Percentiles rank a stretch among this genome's conserved stretches.
Evolutionary conservation across 2,113 vertebrate genomes (phyloP).

Genomic region (Protobothrops flavoviridis): DNA sequence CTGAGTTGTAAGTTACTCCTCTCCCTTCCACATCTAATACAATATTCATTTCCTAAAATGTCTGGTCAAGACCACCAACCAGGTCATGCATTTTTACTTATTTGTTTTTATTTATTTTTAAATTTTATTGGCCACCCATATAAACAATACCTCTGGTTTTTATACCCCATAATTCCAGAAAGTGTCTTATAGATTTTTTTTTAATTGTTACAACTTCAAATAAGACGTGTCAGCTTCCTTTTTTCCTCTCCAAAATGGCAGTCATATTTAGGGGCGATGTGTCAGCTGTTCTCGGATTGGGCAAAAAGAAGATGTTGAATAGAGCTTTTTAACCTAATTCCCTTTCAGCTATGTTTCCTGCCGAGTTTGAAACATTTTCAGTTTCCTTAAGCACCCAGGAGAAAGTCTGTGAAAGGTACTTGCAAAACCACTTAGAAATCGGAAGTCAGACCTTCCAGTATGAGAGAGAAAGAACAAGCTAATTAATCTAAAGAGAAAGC

Average conservation of each 20-base stretch:
- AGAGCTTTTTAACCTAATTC: background rate
- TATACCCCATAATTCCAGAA: too few species aligned
- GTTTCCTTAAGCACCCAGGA: background rate
- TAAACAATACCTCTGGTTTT: too few species aligned
- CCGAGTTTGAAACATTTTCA: slow-evolving; percentile 15
- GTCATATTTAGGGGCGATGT: background rate
- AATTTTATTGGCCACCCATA: too few species aligned
- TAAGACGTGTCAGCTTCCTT: background rate
- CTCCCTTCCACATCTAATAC: too few species aligned
- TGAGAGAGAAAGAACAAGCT: slow-evolving; percentile 3
- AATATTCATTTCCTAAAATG: too few species aligned
- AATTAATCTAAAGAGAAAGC: slow-evolving; percentile 7
- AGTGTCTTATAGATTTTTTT: too few species aligned
- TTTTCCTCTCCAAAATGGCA: background rate
- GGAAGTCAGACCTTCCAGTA: background rate
- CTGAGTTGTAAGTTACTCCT: too few species aligned
- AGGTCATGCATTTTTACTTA: too few species aligned
- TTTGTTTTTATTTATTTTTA: too few species aligned
- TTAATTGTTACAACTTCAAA: too few species aligned
- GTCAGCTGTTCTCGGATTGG: background rate
- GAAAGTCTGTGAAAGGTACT: slow-evolving; percentile 27
- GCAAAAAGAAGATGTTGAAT: background rate
- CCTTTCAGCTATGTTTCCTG: background rate
- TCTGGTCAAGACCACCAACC: too few species aligned
- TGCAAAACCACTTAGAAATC: slow-evolving; percentile 28